phyloP scores from a whole-genome alignment of 2,113 vertebrate genomes.

The Salvelinus namaycush region DNA sequence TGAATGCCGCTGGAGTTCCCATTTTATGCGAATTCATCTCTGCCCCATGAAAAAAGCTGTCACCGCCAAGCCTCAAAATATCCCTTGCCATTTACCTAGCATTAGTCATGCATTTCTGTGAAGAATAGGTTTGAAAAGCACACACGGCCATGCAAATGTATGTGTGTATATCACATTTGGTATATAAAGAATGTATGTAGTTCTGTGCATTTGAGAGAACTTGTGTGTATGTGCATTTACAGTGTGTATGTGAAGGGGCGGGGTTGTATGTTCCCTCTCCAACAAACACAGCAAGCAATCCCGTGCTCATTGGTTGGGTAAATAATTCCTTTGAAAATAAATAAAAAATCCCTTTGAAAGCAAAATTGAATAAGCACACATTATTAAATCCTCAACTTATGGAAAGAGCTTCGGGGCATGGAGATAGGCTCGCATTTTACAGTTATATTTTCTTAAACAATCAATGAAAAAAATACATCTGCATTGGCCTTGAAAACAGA shows the following conservation, averaged over 20 bases:
- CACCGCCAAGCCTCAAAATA: slow-evolving; percentile 50
- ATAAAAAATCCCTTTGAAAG: slow-evolving; percentile 40
- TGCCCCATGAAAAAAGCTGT: slow-evolving; percentile 36
- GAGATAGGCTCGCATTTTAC: slow-evolving; percentile 55
- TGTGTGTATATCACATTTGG: too few species aligned
- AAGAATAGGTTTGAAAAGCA: slow-evolving; percentile 37
- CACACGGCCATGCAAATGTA: slow-evolving; percentile 3
- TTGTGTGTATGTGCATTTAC: slow-evolving; percentile 5
- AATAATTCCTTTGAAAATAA: slow-evolving; percentile 51
- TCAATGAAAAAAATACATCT: slow-evolving; percentile 46
- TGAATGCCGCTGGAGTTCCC: slow-evolving; percentile 47
- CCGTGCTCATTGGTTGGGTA: slow-evolving; percentile 31
- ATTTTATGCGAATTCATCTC: slow-evolving; percentile 53
- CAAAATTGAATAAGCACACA: slow-evolving; percentile 60
- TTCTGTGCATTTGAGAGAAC: background rate
- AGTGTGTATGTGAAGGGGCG: background rate
- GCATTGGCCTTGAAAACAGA: slow-evolving; percentile 31
- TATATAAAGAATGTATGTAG: too few species aligned
- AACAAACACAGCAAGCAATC: slow-evolving; percentile 16
- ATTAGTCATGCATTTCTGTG: slow-evolving; percentile 47
- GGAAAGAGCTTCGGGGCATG: slow-evolving; percentile 39
- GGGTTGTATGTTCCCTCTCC: background rate
- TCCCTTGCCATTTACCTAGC: slow-evolving; percentile 46
- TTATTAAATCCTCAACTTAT: slow-evolving; percentile 56
- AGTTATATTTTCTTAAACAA: slow-evolving; percentile 52